Evolutionary conservation across 2,888 invertebrate genomes (phyloP), one percentile per base, ranked within the genome.

Genomic region (Diadromus collaris): DNA sequence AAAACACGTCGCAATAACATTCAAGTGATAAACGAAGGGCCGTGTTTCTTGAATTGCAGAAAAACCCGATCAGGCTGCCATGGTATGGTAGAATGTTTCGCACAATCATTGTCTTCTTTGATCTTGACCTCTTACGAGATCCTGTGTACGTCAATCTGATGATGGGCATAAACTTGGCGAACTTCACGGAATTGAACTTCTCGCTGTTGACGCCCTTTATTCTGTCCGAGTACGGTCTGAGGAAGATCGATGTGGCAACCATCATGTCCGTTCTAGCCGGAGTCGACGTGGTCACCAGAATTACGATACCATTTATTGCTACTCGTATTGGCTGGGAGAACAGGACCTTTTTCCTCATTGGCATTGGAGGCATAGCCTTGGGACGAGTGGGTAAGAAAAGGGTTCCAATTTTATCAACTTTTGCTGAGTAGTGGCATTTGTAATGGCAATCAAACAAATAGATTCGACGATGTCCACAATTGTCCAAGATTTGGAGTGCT

Each of bases 161-260:
- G 92, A 87, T 95, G 70, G 95, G 95, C 0, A 92, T 95, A 63
- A 95, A 95, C 0, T 91, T 95, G 48, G 95, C 95, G 0, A 94
- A 94, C 86, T 95, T 95, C 84, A 94, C 93, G 5, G 95, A 95
- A 88, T 85, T 95, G 6, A 95, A 95, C 88, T 95, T 95, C 87
- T 94, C 95, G 2, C 93, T 95, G 64, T 86, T 95, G 64, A 95
- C 95, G 0, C 95, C 95, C 1, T 95, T 95, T 81, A 94, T 95
- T 83, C 90, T 95, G n/a, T 92, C 92, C 21, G 95, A 95, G 85
- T 94, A 94, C 84, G 93, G 94, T 0, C 93, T 94, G 83, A 90
- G 90, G 1, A 93, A 93, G 83, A 85, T 91, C 4, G 91, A 95
- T 89, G 94, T 94, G 0, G 95, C 95, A 0, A 90, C 93, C 16